A percentile compares a stretch with the other conserved stretches of the same genome.
phyloP scores from a whole-genome alignment of 2,113 vertebrate species.

The Baryphthengus martii region DNA sequence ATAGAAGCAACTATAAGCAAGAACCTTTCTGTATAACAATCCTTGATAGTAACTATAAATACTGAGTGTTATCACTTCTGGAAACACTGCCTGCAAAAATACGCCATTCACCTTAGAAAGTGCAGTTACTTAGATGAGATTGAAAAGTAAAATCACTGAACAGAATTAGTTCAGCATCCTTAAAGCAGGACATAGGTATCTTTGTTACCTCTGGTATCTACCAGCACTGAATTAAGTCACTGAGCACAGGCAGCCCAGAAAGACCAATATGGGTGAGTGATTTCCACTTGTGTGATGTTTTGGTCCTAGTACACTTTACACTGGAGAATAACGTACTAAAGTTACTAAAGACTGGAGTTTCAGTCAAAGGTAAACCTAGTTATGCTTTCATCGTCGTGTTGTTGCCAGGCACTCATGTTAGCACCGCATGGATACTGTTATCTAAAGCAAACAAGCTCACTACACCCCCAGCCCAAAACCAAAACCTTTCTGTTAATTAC shows the following conservation, averaged over 20 bases:
- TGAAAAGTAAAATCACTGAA: not conserved
- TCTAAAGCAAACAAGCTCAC: not conserved
- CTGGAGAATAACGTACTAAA: not conserved
- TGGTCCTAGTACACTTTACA: not conserved
- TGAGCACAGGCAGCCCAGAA: not conserved
- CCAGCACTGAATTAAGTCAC: not conserved
- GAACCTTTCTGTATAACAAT: not conserved
- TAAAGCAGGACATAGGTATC: not conserved
- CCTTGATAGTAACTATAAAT: not conserved
- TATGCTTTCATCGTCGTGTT: not conserved
- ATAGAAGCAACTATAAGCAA: not conserved
- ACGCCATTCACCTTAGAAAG: not conserved
- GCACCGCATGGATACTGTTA: not conserved
- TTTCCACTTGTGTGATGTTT: not conserved
- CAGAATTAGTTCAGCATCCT: not conserved
- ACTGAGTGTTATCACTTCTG: not conserved
- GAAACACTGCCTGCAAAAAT: not conserved
- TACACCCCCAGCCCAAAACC: not conserved
- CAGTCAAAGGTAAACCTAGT: not conserved
- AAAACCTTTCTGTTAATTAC: not conserved
- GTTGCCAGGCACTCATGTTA: not conserved
- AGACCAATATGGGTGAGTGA: accelerated
- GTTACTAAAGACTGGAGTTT: not conserved
- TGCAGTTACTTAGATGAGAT: not conserved
- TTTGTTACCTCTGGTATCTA: not conserved